Evolutionary conservation across 2,797 vertebrate genomes (phyloP), one percentile per base, ranked within the genome.

Genomic region (Oceanodroma leucorhoa): DNA sequence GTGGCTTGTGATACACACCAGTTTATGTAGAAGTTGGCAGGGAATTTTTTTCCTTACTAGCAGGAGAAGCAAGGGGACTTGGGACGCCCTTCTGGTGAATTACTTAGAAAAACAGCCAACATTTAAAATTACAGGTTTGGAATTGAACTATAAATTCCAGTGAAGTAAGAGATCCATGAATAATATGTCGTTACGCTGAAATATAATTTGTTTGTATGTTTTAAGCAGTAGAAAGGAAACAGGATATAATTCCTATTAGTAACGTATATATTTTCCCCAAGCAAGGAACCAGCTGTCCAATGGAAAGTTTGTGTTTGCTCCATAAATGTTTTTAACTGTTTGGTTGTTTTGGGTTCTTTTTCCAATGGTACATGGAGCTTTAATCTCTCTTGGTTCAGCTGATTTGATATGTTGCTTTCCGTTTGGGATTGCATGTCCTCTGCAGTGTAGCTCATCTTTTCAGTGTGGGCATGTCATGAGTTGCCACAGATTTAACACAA

Each of bases 151-250:
- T 92, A 92, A 92, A 90, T 93, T 95, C 89, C 87, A 94, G 61
- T 85, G 78, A 89, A 94, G 92, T 85, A 77, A 91, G 94, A 92
- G 88, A 92, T 90, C 95, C 83, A 82, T 92, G 83, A 89, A 93
- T 87, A 94, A 91, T 90, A 90, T 54, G 53, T 92, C 93, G 89
- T 94, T 83, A 90, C 81, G 14, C 93, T 91, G 90, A 94, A 96
- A 91, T 77, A 83, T 83, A 87, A 97, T 96, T 94, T 96, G 94
- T 95, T 95, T 97, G 84, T 95, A 64, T 95, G 89, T 89, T 95
- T 92, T 75, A 92, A 95, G 95, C 90, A 92, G 90, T 8, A 43
- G 80, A 91, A 96, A 91, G 95, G 95, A 95, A 94, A 77, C 53
- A 85, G 94, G 76, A 95, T 91, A 75, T 83, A 91, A 78, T 84